These are phyloP conservation scores for Dascyllus trimaculatus DNA, from an alignment of 2,113 vertebrate species.

Conservation along the genomic window DNA sequence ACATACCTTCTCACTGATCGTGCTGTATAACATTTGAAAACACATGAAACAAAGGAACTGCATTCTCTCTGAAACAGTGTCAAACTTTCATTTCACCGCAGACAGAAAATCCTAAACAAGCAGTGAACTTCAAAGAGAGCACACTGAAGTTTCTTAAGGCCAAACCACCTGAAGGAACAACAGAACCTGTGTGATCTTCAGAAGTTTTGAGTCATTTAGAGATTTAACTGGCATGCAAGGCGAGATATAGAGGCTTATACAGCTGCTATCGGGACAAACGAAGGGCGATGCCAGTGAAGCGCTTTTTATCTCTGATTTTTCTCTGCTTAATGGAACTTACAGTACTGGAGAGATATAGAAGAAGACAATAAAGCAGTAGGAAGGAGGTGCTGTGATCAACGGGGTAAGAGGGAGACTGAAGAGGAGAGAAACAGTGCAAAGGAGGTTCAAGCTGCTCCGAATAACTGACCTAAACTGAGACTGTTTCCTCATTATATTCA, in stretches of 20 bases:
- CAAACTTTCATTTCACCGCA: slow-evolving; percentile 30
- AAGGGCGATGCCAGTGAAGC: slow-evolving; percentile 26
- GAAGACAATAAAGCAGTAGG: not conserved
- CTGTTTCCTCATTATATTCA: too few species aligned
- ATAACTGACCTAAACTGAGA: too few species aligned
- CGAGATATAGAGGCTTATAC: slow-evolving; percentile 21
- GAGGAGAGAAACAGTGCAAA: not conserved
- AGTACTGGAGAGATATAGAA: not conserved
- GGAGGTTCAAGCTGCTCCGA: too few species aligned
- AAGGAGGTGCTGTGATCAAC: not conserved
- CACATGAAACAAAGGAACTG: not conserved
- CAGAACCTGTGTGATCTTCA: slow-evolving; percentile 11
- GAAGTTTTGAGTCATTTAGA: slow-evolving; percentile 13
- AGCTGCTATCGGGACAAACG: slow-evolving; percentile 29
- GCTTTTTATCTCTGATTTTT: slow-evolving; percentile 29
- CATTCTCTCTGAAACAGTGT: slow-evolving; percentile 15
- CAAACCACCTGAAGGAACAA: slow-evolving; percentile 22
- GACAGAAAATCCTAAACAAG: slow-evolving; percentile 26
- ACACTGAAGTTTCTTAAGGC: not conserved
- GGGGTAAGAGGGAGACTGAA: not conserved
- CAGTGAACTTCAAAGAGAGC: slow-evolving; percentile 14
- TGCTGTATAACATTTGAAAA: not conserved
- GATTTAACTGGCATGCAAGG: slow-evolving; percentile 1
- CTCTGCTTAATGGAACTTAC: slow-evolving; percentile 12
- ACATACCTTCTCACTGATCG: not conserved